These are phyloP conservation scores for Mobula birostris DNA, from an alignment of 2,113 vertebrate species.

Conservation along the genomic window DNA sequence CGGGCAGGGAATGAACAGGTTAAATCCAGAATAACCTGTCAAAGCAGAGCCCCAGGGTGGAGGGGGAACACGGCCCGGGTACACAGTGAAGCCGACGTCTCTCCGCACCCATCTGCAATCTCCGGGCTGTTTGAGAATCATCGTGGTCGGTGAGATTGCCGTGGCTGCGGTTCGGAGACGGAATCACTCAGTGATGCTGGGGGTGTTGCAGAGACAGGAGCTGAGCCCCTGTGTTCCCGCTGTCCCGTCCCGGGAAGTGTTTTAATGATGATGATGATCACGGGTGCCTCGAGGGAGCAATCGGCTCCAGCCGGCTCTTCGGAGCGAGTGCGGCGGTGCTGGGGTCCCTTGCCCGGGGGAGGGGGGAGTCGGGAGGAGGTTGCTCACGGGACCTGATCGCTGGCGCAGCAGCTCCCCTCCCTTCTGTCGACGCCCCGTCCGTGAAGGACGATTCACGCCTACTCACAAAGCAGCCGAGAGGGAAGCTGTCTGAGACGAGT, in stretches of 20 bases:
- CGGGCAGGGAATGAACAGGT: not conserved
- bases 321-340: not conserved
- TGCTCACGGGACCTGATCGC: not conserved
- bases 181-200: not conserved
- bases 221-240: not conserved
- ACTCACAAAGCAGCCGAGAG: not conserved
- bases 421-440: not conserved
- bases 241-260: not conserved
- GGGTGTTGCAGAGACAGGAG: not conserved
- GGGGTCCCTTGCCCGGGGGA: not conserved
- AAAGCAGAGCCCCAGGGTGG: not conserved
- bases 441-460: not conserved
- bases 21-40: not conserved
- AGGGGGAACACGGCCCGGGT: not conserved
- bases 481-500: not conserved
- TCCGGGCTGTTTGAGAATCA: not conserved
- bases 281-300: not conserved
- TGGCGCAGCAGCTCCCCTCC: not conserved
- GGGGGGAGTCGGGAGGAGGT: no score
- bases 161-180: not conserved
- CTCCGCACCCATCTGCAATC: not conserved
- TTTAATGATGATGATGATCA: not conserved
- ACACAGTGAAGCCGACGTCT: not conserved
- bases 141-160: not conserved
- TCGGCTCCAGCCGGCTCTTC: not conserved